These are phyloP conservation scores for Botrylloides violaceus DNA, from an alignment of 23 tunicate species.

Conservation along the genomic window DNA sequence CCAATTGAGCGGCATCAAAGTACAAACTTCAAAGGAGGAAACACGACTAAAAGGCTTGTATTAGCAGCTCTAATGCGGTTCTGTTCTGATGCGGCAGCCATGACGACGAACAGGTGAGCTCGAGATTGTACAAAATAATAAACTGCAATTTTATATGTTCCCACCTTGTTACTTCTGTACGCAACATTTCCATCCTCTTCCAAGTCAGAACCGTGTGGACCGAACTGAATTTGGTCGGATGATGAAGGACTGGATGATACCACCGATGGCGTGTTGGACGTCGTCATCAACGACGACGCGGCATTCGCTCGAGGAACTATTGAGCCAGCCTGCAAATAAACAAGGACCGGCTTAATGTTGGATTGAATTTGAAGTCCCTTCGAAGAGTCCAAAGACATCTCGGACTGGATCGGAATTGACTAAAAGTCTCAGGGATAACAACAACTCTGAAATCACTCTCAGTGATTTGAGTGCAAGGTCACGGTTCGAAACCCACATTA, in stretches of 20 bases:
- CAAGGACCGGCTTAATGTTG: too few relatives aligned
- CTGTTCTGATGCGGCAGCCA: too few relatives aligned
- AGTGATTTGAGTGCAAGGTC: background rate
- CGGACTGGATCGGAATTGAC: background rate
- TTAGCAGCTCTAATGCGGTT: too few relatives aligned
- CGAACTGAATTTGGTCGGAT: constrained; percentile 5
- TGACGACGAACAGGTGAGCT: too few relatives aligned
- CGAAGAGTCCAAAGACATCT: too few relatives aligned
- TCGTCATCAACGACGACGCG: constrained; percentile 3
- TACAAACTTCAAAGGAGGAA: too few relatives aligned
- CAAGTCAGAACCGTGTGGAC: constrained; percentile 1
- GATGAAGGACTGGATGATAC: constrained; percentile 9
- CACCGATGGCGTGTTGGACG: constrained; percentile 16
- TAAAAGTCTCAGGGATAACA: background rate
- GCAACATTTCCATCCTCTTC: constrained; percentile 8
- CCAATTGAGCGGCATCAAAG: too few relatives aligned
- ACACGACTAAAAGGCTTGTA: too few relatives aligned
- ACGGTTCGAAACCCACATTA: background rate
- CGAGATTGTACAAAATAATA: background rate
- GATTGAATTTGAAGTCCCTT: too few relatives aligned
- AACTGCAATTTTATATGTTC: background rate
- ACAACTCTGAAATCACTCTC: background rate
- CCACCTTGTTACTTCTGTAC: too few relatives aligned
- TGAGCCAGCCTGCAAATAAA: constrained; percentile 12
- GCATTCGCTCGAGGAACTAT: background rate